Conservation (phyloP, 2,113 vertebrate genomes). For the Eulemur macaco region DNA sequence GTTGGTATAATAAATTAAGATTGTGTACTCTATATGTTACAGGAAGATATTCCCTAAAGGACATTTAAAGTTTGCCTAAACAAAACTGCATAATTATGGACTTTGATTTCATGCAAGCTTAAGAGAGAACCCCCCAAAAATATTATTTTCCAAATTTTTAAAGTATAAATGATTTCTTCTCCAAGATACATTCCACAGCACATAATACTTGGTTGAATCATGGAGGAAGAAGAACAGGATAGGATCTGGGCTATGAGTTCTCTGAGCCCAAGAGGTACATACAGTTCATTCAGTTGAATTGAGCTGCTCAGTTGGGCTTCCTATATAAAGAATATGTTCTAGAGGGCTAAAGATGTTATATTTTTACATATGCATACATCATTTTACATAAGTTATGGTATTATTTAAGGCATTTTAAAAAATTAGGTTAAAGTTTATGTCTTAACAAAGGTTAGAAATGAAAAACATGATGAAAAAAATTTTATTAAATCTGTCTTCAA, state of each 20-base stretch:
- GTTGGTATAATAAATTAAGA: neutral
- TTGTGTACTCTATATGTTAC: neutral
- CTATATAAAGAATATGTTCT: accelerated
- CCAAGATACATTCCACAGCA: neutral
- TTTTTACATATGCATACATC: neutral
- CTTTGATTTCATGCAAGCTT: neutral
- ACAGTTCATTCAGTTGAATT: neutral
- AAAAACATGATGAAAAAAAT: neutral
- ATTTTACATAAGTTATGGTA: no score
- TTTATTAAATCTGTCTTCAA: neutral
- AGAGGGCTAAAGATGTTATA: neutral
- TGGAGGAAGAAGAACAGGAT: neutral
- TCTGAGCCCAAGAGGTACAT: accelerated
- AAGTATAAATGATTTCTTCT: neutral
- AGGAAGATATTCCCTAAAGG: neutral
- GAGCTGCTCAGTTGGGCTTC: neutral
- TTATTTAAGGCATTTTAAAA: neutral
- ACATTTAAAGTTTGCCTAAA: neutral
- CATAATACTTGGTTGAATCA: neutral
- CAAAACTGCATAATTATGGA: neutral
- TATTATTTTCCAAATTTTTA: neutral
- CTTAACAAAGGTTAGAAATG: neutral
- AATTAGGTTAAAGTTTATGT: neutral
- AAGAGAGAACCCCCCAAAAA: neutral
- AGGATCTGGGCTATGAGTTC: accelerated